A percentile compares a stretch with the other conserved stretches of the same genome.
phyloP scores from a whole-genome alignment of 2,113 vertebrate genomes.

The Varanus komodoensis region DNA sequence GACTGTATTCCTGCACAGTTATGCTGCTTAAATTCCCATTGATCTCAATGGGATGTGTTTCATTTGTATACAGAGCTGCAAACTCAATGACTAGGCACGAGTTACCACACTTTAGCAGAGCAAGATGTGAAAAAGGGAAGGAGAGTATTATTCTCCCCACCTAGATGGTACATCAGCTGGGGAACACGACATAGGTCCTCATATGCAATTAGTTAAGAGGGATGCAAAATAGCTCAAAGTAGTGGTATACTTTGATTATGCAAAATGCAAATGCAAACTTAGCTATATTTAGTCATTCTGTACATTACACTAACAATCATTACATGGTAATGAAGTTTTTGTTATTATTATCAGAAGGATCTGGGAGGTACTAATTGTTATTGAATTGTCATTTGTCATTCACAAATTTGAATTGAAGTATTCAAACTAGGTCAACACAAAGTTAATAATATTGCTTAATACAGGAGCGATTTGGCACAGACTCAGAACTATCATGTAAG shows the following conservation, averaged over 20 bases:
- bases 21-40: not conserved
- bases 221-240: not conserved
- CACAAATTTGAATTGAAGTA: not conserved
- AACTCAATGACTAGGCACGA: not conserved
- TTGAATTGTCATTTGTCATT: not conserved
- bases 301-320: not conserved
- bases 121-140: not conserved
- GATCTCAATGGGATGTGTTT: not conserved
- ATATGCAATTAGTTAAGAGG: not conserved
- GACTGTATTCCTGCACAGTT: not conserved
- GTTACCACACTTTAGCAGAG: not conserved
- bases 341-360: not conserved
- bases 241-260: not conserved
- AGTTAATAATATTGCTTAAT: not conserved
- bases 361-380: not conserved
- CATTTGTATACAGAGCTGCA: not conserved
- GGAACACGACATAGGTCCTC: not conserved
- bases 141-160: not conserved
- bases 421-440: not conserved
- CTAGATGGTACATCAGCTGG: not conserved
- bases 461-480: conserved; percentile 25
- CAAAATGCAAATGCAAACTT: not conserved
- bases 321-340: not conserved
- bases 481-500: not conserved
- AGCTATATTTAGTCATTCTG: not conserved